A percentile compares a stretch with the other conserved stretches of the same genome.
Conservation (phyloP, 2,888 invertebrate species). For the Ctenicera cuprea region DNA sequence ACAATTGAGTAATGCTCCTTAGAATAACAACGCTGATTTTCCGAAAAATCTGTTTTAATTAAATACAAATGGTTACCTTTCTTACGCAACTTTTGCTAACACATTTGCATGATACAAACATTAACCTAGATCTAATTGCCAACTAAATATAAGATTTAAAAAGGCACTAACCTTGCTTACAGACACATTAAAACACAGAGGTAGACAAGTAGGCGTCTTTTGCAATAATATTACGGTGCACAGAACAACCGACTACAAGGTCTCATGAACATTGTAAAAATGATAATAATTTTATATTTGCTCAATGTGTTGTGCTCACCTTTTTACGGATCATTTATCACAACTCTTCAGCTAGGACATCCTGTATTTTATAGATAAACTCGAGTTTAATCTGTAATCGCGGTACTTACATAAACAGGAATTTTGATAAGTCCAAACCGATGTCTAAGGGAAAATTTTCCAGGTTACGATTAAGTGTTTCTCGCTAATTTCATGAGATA, state of each 20-base stretch:
- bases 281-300: constrained; percentile 2
- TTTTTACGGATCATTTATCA: constrained; percentile 8
- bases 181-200: not conserved
- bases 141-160: no score
- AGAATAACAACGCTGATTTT: no score
- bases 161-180: no score
- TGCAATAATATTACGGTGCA: not conserved
- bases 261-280: constrained; percentile 22
- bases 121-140: no score
- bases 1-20: no score
- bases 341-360: not conserved
- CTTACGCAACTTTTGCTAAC: no score
- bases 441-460: not conserved
- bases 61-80: no score
- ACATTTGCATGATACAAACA: no score
- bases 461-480: no score
- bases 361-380: constrained; percentile 2
- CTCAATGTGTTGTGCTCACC: not conserved
- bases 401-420: not conserved
- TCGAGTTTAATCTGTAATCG: not conserved
- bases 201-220: constrained; percentile 16
- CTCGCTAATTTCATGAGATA: no score
- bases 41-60: no score
- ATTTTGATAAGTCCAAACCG: not conserved
- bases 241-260: not conserved